A percentile compares a stretch with the other conserved stretches of the same genome.
phyloP scores from a whole-genome alignment of 2,888 invertebrate species.

The Leucophenga montana region DNA sequence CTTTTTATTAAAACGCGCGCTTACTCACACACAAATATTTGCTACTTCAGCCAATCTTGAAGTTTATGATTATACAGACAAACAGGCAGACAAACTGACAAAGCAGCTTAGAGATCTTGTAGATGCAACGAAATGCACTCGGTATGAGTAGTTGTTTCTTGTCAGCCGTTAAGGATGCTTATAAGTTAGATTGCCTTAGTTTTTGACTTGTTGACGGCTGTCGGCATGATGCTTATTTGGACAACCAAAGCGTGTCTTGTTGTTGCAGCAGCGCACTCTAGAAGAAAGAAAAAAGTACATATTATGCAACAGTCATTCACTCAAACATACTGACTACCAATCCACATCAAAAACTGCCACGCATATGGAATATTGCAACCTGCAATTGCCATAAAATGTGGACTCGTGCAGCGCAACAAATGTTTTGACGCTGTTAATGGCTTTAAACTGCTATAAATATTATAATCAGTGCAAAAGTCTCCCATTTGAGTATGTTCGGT shows the following conservation, averaged over 20 bases:
- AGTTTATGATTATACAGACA: constrained; percentile 11
- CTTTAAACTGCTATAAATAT: constrained; percentile 7
- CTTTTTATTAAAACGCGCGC: constrained; percentile 16
- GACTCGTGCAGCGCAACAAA: constrained; percentile 6
- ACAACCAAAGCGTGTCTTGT: constrained; percentile 2
- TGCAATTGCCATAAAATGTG: background rate
- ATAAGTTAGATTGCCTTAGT: constrained; percentile 23
- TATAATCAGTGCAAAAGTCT: background rate
- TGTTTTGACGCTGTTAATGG: constrained; percentile 9
- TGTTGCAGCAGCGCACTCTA: too few species aligned
- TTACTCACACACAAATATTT: background rate
- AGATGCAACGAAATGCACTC: too few species aligned
- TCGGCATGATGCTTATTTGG: constrained; percentile 33
- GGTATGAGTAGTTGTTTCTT: background rate
- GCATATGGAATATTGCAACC: background rate
- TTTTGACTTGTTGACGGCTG: constrained; percentile 27
- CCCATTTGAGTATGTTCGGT: background rate
- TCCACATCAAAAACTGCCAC: background rate
- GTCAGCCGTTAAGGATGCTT: constrained; percentile 12
- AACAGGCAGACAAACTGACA: background rate
- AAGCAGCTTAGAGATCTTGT: background rate
- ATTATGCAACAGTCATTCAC: too few species aligned
- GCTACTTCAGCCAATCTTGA: background rate
- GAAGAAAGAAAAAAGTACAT: too few species aligned
- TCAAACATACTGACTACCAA: too few species aligned